Base-by-base conservation (phyloP, 2,888 invertebrate genomes). In the Drosophila paramelanica region DNA sequence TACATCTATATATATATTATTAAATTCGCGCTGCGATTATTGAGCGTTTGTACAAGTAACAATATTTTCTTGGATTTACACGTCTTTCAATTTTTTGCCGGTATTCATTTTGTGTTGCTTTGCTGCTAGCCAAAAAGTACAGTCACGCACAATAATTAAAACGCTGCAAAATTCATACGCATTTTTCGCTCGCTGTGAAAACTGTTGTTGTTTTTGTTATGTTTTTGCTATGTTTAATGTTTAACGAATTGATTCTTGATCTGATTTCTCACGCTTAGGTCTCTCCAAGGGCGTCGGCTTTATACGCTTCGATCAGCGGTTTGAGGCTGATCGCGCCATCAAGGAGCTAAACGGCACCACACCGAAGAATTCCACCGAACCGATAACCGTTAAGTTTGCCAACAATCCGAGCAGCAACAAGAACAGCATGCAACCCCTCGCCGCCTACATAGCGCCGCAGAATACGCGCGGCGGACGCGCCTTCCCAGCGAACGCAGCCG, bases 261-360 rank as follows among this genome's bases (percentile, higher is more conserved):
- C 10, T 39, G 4, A 23, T 45, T 1, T 56, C 6, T 60, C 14
- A 17, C 10, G 13, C 3, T 20, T 36, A 95, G 98, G 98, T 89
- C 94, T 97, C 90, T 98, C 97, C 73, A 98, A 98, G 93, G 98
- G 98, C 80, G 98, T 98, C 78, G 98, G 98, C 66, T 98, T 98
- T 93, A 98, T 98, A 90, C 95, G 98, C 79, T 98, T 98, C 93
- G 98, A 98, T 93, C 97, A 97, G 93, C 95, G 97, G 76, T 94
- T 95, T 83, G 98, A 98, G 92, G 98, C 98, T 42, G 98, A 98
- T 92, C 94, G 96, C 56, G 98, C 98, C 62, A 98, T 98, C 89
- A 96, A 96, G 93, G 97, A 97, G 93, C 93, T 98, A 89, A 97
- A 98, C 93, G 97, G 97, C 79, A 96, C 96, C 84, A 95, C 97